Conservation (phyloP, 2,888 invertebrate species). For the Perdita meconis region DNA sequence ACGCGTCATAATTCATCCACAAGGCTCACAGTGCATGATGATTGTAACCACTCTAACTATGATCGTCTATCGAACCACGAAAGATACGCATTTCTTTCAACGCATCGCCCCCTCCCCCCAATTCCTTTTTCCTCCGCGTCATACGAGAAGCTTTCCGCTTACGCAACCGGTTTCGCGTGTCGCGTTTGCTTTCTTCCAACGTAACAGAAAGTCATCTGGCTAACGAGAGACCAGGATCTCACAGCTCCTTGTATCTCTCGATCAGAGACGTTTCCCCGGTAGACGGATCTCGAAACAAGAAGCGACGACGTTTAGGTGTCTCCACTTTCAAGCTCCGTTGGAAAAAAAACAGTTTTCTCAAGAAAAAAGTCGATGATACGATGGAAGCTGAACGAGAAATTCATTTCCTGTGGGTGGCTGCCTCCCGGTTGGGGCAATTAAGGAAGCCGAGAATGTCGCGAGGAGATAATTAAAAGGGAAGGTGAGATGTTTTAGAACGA, state of each 20-base stretch:
- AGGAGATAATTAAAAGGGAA: slow-evolving; percentile 35
- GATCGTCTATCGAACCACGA: not conserved
- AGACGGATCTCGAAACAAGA: too few relatives aligned
- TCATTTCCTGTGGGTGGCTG: not conserved
- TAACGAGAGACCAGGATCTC: slow-evolving; percentile 17
- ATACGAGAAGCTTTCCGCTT: slow-evolving; percentile 17
- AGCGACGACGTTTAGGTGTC: too few relatives aligned
- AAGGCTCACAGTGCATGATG: too few relatives aligned
- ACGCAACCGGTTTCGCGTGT: slow-evolving; percentile 13
- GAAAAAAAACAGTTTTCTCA: not conserved
- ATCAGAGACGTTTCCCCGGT: slow-evolving; percentile 5
- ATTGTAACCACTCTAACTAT: too few relatives aligned
- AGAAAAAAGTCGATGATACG: not conserved
- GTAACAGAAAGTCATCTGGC: slow-evolving; percentile 7
- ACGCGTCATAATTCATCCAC: too few relatives aligned
- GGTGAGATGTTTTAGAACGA: slow-evolving; percentile 6
- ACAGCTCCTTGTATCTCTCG: not conserved
- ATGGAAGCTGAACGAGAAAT: not conserved
- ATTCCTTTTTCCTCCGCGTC: slow-evolving; percentile 12
- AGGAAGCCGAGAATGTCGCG: not conserved
- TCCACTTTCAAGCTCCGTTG: too few relatives aligned
- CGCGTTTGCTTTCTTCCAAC: slow-evolving; percentile 33
- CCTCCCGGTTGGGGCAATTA: slow-evolving; percentile 2
- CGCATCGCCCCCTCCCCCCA: not conserved
- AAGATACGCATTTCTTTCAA: not conserved